phyloP scores from a whole-genome alignment of 2,113 vertebrate species.

The Enhydra lutris region DNA sequence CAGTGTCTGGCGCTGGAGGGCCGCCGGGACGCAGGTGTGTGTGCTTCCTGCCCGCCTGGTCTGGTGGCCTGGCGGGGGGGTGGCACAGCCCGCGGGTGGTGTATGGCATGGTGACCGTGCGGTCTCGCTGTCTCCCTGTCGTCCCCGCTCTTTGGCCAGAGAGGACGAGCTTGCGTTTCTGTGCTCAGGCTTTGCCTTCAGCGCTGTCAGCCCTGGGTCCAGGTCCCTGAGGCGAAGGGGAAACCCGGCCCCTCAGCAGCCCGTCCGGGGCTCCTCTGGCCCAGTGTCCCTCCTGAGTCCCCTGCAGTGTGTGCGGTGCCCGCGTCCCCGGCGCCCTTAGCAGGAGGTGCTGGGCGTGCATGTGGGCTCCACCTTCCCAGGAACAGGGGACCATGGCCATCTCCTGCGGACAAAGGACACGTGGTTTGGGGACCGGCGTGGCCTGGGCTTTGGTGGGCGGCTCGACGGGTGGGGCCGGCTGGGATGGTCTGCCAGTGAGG shows the following conservation, averaged over 20 bases:
- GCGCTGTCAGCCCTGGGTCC: not conserved
- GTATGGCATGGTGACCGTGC: no score
- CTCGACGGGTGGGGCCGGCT: not conserved
- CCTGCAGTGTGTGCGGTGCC: rapidly evolving
- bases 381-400: not conserved
- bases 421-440: not conserved
- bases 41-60: not conserved
- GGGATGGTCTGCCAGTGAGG: not conserved
- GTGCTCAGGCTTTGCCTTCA: not conserved
- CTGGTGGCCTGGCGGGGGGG: not conserved
- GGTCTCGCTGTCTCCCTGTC: no score
- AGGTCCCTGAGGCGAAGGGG: not conserved
- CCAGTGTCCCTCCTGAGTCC: not conserved
- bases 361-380: not conserved
- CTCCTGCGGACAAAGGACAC: not conserved
- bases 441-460: not conserved
- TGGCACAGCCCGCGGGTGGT: no score
- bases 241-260: not conserved
- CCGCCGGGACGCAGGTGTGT: rapidly evolving
- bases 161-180: not conserved
- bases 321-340: not conserved
- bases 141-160: not conserved
- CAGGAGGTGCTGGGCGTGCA: not conserved
- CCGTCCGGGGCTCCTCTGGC: not conserved
- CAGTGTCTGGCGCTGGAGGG: not conserved